phyloP scores from a whole-genome alignment of 2,888 invertebrate genomes.

The Rotaria sp. region DNA sequence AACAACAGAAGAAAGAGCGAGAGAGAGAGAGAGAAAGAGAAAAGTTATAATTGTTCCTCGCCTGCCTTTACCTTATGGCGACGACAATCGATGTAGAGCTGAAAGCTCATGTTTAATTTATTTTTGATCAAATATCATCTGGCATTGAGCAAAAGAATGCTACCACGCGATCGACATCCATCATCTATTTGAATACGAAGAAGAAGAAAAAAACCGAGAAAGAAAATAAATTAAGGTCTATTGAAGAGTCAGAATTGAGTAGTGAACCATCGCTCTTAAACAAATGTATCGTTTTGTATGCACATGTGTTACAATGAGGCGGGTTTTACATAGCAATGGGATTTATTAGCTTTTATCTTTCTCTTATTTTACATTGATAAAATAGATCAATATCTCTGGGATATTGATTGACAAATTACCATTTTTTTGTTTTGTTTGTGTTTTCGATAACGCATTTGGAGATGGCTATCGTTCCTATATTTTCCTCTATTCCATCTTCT shows the following conservation, averaged over 20 bases:
- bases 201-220: not conserved
- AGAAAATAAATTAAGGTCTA: not conserved
- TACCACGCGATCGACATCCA: not conserved
- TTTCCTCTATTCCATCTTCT: not conserved
- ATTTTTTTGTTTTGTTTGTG: not conserved
- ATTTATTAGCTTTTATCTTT: conserved; percentile 12
- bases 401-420: conserved; percentile 17
- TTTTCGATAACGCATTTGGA: not conserved
- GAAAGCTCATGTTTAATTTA: conserved; percentile 7
- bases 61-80: not conserved
- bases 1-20: not conserved
- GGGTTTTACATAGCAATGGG: not conserved
- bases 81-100: not conserved
- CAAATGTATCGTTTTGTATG: not conserved
- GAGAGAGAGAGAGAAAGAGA: not conserved
- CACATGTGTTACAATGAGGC: not conserved
- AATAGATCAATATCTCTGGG: conserved; percentile 22
- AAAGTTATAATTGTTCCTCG: not conserved
- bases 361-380: not conserved
- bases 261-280: not conserved
- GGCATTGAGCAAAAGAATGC: not conserved
- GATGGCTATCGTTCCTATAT: not conserved
- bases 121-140: not conserved
- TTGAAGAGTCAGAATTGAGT: not conserved
- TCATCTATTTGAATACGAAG: not conserved